Evolutionary conservation across 2,888 invertebrate genomes (phyloP).

Genomic region (Ctena decussata): DNA sequence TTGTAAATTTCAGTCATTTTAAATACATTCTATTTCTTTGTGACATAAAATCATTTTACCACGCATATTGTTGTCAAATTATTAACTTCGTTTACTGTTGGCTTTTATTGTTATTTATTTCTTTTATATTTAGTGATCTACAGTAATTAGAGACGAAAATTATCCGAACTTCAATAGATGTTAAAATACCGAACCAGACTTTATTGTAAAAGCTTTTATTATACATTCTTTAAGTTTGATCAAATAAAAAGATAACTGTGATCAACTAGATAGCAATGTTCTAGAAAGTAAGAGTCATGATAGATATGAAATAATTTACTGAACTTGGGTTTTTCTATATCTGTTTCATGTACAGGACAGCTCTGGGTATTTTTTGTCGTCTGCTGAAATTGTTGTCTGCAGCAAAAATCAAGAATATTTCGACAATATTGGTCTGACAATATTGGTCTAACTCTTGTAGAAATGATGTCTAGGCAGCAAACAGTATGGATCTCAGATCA

Average conservation of each 20-base stretch:
- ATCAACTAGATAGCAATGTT: not conserved
- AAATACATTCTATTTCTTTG: not conserved
- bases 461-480: too few species aligned
- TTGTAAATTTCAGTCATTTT: not conserved
- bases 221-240: constrained; percentile 16
- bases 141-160: constrained; percentile 7
- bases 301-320: not conserved
- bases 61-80: not conserved
- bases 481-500: too few species aligned
- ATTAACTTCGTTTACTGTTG: not conserved
- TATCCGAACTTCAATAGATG: not conserved
- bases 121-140: not conserved
- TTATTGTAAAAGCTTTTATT: constrained; percentile 11
- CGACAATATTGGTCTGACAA: too few species aligned
- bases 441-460: too few species aligned
- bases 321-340: not conserved
- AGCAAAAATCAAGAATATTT: too few species aligned
- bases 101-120: not conserved
- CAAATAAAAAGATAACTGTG: not conserved
- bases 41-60: not conserved
- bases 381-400: too few species aligned
- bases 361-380: too few species aligned
- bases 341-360: too few species aligned
- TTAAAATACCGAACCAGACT: not conserved
- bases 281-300: not conserved